phyloP scores from a whole-genome alignment of 1,140 invertebrate genomes.

The Camponotus pennsylvanicus region DNA sequence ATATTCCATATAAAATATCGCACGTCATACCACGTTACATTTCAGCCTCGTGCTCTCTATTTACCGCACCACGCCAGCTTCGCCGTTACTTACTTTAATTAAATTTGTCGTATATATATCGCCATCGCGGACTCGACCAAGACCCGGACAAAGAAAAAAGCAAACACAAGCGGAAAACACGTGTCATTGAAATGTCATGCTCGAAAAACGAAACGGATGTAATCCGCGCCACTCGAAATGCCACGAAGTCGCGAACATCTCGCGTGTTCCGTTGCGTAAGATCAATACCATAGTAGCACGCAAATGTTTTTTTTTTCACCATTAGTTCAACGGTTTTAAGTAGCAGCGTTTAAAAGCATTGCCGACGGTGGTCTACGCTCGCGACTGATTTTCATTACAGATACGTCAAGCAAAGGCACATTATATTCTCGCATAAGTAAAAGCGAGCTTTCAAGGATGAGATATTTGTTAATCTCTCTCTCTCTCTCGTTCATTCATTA shows the following conservation, averaged over 20 bases:
- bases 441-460: not conserved
- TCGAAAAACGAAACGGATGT: constrained; percentile 21
- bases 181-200: constrained; percentile 46
- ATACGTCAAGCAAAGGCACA: not conserved
- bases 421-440: not conserved
- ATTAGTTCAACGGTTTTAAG: constrained; percentile 36
- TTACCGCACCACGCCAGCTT: not conserved
- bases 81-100: constrained; percentile 53
- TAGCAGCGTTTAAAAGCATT: constrained; percentile 11
- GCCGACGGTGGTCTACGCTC: not conserved
- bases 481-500: not conserved
- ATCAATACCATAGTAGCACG: constrained; percentile 72
- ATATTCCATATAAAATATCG: constrained; percentile 41
- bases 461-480: constrained; percentile 2
- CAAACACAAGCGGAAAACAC: constrained; percentile 18
- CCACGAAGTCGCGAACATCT: constrained; percentile 47
- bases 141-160: not conserved
- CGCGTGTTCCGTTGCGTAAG: constrained; percentile 70
- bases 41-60: not conserved
- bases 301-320: constrained; percentile 57
- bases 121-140: not conserved
- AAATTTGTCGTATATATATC: constrained; percentile 28
- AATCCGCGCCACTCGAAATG: constrained; percentile 40
- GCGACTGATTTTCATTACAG: constrained; percentile 44
- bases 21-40: constrained; percentile 12